These are phyloP conservation scores for Heteromormyrus szaboi DNA, from an alignment of 2,797 vertebrate species.

Conservation along the genomic window DNA sequence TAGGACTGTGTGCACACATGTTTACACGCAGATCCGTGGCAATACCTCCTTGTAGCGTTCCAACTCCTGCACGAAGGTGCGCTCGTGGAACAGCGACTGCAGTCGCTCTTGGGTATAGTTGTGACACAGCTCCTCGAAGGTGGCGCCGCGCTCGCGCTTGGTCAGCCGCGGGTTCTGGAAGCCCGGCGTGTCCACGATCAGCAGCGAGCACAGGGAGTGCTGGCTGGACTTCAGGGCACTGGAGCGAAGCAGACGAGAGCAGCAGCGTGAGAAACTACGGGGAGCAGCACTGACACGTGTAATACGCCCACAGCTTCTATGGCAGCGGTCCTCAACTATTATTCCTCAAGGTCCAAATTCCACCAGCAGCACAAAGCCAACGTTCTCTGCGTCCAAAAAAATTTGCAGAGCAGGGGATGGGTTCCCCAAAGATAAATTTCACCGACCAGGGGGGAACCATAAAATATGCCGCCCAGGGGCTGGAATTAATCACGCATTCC, in stretches of 20 bases:
- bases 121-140: constrained; percentile 94
- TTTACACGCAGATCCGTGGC: background rate
- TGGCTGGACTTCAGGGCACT: constrained; percentile 95
- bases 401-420: background rate
- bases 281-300: background rate
- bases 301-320: background rate
- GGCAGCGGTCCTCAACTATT: background rate
- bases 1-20: background rate
- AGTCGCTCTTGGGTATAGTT: constrained; percentile 95
- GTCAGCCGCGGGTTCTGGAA: constrained; percentile 87
- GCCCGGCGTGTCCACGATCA: constrained; percentile 91
- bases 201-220: constrained; percentile 86
- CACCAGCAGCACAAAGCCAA: background rate
- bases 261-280: background rate
- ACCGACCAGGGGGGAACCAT: background rate
- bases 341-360: background rate
- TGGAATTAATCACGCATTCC: background rate
- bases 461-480: background rate
- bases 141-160: constrained; percentile 75
- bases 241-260: constrained; percentile 6
- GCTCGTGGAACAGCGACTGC: constrained; percentile 87
- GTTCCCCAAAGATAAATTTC: background rate
- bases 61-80: constrained; percentile 82
- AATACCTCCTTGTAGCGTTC: constrained; percentile 93
- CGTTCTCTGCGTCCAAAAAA: background rate